Percentiles rank a stretch among this genome's conserved stretches.
phyloP scores from a whole-genome alignment of 2,888 invertebrate genomes.

The Pristionchus exspectatus region DNA sequence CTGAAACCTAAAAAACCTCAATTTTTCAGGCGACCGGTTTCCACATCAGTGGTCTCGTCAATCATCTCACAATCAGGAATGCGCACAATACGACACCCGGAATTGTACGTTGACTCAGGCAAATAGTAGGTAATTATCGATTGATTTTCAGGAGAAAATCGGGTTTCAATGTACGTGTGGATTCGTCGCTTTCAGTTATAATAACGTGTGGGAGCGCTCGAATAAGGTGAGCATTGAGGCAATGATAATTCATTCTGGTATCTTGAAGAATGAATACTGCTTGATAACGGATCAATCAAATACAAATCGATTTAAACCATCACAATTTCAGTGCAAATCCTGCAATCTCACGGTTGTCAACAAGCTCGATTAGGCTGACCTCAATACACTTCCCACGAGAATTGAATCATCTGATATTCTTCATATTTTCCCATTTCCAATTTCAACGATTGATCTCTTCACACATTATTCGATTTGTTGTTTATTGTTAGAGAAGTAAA shows the following conservation, averaged over 20 bases:
- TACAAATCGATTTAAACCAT: too few species aligned
- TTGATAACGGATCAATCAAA: too few species aligned
- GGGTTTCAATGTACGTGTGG: neutral
- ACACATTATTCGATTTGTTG: neutral
- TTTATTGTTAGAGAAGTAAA: too few species aligned
- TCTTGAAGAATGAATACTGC: too few species aligned
- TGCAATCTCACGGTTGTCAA: neutral
- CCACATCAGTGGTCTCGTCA: neutral
- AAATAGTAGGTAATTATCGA: neutral
- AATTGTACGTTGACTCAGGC: neutral
- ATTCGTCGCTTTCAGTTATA: neutral
- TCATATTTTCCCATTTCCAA: too few species aligned
- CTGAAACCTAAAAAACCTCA: too few species aligned
- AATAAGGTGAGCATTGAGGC: neutral
- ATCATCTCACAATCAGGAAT: neutral
- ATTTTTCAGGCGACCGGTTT: neutral
- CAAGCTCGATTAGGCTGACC: neutral
- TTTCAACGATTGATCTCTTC: too few species aligned
- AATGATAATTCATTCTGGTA: too few species aligned
- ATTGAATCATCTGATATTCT: too few species aligned
- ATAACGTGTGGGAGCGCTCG: constrained; percentile 2
- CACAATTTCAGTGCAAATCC: neutral
- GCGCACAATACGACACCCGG: neutral
- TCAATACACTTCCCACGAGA: neutral
- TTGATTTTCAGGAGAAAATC: neutral